phyloP scores from a whole-genome alignment of 53 echinoderm and acorn worm species.

The Pentamera pediparva region DNA sequence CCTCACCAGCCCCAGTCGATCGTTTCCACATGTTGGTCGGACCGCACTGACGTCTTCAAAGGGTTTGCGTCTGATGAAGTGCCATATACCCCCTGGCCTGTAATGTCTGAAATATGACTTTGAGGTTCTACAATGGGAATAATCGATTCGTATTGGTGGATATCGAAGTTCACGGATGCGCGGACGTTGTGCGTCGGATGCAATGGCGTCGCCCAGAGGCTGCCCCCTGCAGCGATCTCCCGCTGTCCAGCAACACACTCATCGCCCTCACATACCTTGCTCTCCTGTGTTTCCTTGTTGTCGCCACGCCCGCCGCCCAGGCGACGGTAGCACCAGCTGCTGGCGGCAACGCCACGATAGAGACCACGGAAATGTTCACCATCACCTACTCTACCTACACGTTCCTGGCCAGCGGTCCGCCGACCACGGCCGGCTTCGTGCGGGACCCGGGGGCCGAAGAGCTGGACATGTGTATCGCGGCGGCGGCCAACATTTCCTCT shows the following conservation, averaged over 20 bases:
- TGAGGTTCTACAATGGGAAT: conserved; percentile 83
- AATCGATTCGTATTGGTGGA: conserved; percentile 37
- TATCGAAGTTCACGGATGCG: conserved; percentile 28
- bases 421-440: too few relatives aligned
- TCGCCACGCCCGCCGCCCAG: conserved; percentile 15
- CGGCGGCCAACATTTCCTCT: not conserved
- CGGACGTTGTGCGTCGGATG: conserved; percentile 30
- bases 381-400: not conserved
- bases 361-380: conserved; percentile 15
- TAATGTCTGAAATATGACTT: conserved; percentile 99
- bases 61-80: conserved; percentile 49
- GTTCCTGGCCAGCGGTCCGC: too few relatives aligned
- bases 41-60: not conserved
- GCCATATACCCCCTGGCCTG: conserved; percentile 58
- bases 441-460: too few relatives aligned
- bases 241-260: conserved; percentile 18
- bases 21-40: conserved; percentile 20
- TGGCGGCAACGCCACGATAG: conserved; percentile 14
- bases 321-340: conserved; percentile 19
- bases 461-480: too few relatives aligned
- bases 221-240: too few relatives aligned
- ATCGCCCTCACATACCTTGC: conserved; percentile 27
- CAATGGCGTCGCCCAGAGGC: conserved; percentile 35
- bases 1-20: conserved; percentile 1
- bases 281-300: conserved; percentile 21